Evolutionary conservation across 2,797 vertebrate genomes (phyloP), one percentile per base, ranked within the genome.

Genomic region (Argyrosomus regius): DNA sequence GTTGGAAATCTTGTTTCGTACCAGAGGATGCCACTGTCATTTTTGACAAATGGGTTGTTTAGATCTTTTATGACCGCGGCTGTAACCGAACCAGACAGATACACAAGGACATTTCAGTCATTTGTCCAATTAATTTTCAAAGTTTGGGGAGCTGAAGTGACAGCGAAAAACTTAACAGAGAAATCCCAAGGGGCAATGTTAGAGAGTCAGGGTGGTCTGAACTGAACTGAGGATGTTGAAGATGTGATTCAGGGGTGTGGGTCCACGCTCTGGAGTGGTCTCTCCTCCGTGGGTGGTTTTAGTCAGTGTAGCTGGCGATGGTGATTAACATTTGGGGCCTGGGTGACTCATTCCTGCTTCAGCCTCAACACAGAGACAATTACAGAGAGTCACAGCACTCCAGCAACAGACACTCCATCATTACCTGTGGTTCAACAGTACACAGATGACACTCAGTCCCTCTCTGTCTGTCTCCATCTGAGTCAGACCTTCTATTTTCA

Each of bases 271-370:
- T 77, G 79, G 62, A 86, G 71, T 4, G 73, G 60, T 83, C 71
- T 70, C 50, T 73, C 69, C 70, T 84, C 71, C 3, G 8, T 84
- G 75, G 54, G 66, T 35, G 80, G 84, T 84, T 81, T 81, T 72
- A 86, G 86, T 81, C 85, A 80, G 76, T 78, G 78, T 45, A 82
- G 77, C 77, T 63, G 71, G 61, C 53, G 67, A 7, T 57, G 31
- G 70, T 85, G 85, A 93, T 92, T 92, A 91, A 86, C 83, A 88
- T 89, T 87, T 2, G 54, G 75, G 71, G 76, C 80, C 53, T 22
- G 28, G 63, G 79, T 94, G 92, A 94, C 72, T 94, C 90, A 91
- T 88, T 64, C 16, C 61, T 56, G 68, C 82, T 82, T 86, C 79
- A 62, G 78, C 76, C 28, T 87, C 74, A 66, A 80, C 77, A 74